Conservation (phyloP, 64 coral and sea anemone genomes). For the Montipora efflorescens region DNA sequence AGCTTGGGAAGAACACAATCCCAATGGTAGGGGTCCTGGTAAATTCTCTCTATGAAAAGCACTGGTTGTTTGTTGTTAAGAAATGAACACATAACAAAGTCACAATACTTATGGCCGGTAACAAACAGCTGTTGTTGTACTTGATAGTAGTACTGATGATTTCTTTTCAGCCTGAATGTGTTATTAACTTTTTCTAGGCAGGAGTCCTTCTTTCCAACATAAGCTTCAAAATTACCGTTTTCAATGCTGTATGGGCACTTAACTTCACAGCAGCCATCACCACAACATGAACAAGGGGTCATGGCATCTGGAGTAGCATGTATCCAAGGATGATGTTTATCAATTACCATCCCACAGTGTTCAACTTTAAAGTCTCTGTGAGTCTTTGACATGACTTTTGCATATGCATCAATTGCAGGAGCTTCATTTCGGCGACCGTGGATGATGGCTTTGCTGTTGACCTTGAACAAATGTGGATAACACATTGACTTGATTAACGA, state of each 20-base stretch:
- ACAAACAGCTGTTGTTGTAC: slow-evolving; percentile 45
- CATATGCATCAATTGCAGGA: neutral
- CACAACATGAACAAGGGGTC: too few relatives aligned
- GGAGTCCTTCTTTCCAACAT: neutral
- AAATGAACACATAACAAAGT: slow-evolving; percentile 60
- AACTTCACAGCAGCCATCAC: neutral
- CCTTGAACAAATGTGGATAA: slow-evolving; percentile 6
- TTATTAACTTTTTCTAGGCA: neutral
- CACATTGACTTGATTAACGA: slow-evolving; percentile 27
- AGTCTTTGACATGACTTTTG: neutral
- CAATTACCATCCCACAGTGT: too few relatives aligned
- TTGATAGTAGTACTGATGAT: neutral
- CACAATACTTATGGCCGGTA: neutral
- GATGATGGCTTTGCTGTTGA: neutral
- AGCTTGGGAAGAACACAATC: neutral
- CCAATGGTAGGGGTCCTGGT: neutral
- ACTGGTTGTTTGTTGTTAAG: neutral
- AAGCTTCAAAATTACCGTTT: neutral
- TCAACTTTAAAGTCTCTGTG: slow-evolving; percentile 16
- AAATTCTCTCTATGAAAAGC: neutral
- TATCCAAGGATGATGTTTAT: too few relatives aligned
- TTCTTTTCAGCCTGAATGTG: slow-evolving; percentile 12
- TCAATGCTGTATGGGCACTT: neutral
- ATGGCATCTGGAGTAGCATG: too few relatives aligned
- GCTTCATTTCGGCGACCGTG: neutral